phyloP scores from a whole-genome alignment of 2,888 invertebrate species.

The Cheilosia scutellata region DNA sequence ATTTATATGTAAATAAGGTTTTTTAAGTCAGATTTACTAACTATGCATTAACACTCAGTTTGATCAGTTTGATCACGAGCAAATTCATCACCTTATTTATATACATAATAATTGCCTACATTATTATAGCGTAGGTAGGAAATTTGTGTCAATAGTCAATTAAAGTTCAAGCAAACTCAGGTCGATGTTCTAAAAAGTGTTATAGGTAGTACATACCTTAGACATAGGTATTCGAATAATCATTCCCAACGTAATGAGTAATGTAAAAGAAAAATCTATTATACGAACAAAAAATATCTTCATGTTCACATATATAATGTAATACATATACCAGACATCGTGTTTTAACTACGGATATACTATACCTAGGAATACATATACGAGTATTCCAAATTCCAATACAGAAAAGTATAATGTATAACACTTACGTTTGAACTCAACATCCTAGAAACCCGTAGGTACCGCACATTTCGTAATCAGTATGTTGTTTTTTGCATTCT shows the following conservation, averaged over 20 bases:
- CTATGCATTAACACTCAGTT: no score
- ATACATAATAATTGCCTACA: no score
- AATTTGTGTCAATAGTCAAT: constrained; percentile 44
- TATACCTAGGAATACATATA: neutral
- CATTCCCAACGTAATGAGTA: neutral
- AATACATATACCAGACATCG: neutral
- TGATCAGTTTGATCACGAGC: no score
- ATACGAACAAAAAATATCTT: neutral
- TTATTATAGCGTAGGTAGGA: neutral
- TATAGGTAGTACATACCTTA: neutral
- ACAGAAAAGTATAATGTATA: constrained; percentile 40
- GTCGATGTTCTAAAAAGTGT: constrained; percentile 40
- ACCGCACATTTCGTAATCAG: constrained; percentile 24
- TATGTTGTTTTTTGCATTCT: constrained; percentile 29
- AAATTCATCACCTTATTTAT: no score
- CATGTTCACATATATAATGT: neutral
- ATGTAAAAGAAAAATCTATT: neutral
- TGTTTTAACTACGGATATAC: neutral
- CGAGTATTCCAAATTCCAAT: neutral
- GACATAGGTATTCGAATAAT: constrained; percentile 15
- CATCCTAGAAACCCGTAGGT: constrained; percentile 1
- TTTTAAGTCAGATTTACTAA: no score
- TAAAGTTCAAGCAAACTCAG: constrained; percentile 18
- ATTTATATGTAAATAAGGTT: no score
- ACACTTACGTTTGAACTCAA: constrained; percentile 42